A percentile compares a stretch with the other conserved stretches of the same genome.
phyloP scores from a whole-genome alignment of 2,113 vertebrate genomes.

The Prolemur simus region DNA sequence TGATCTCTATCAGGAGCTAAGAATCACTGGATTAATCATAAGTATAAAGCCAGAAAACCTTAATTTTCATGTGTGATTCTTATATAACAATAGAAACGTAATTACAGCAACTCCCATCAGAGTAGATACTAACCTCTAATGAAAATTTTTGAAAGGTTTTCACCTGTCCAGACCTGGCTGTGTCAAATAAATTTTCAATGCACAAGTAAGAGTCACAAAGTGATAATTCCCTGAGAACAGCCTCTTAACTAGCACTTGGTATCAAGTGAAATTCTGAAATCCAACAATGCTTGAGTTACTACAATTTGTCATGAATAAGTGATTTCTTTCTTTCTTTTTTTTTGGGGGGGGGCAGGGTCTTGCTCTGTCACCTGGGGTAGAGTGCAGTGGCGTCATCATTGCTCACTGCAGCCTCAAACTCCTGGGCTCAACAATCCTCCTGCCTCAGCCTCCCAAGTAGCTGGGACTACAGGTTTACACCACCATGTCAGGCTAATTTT shows the following conservation, averaged over 20 bases:
- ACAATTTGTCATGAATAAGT: background rate
- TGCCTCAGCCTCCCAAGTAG: no score
- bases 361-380: no score
- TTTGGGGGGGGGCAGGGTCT: no score
- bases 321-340: no score
- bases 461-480: no score
- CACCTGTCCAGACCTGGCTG: background rate
- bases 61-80: constrained; percentile 1
- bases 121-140: background rate
- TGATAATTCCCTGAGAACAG: background rate
- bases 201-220: background rate
- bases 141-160: background rate
- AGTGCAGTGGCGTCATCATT: no score
- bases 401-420: no score
- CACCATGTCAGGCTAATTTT: no score
- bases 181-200: background rate
- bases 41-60: background rate
- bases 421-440: no score
- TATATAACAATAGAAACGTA: background rate
- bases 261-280: background rate
- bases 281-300: background rate
- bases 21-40: background rate
- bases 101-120: background rate
- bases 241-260: background rate
- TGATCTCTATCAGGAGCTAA: background rate